Conservation (phyloP, 1,140 invertebrate species). For the Battus philenor region DNA sequence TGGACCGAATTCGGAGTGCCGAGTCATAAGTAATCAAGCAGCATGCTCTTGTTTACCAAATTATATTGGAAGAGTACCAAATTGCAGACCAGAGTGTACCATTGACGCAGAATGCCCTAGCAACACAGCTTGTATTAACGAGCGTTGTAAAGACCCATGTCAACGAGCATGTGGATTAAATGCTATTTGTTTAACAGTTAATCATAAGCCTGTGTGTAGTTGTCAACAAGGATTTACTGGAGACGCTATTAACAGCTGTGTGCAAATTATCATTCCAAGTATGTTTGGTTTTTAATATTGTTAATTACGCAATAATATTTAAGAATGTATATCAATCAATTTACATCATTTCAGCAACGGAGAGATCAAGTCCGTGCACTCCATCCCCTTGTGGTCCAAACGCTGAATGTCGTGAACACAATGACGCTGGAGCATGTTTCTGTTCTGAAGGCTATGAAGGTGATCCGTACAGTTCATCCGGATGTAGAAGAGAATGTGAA, state of each 20-base stretch:
- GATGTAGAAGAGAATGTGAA: slow-evolving; percentile 87
- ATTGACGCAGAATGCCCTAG: slow-evolving; percentile 81
- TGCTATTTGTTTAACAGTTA: slow-evolving; percentile 80
- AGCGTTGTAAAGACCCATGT: slow-evolving; percentile 84
- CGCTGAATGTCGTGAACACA: slow-evolving; percentile 81
- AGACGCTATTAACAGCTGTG: slow-evolving; percentile 70
- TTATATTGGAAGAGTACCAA: slow-evolving; percentile 85
- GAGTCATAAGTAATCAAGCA: slow-evolving; percentile 84
- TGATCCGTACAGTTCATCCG: slow-evolving; percentile 80
- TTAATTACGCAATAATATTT: too few species aligned
- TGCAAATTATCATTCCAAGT: slow-evolving; percentile 53
- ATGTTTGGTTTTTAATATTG: slow-evolving; percentile 24
- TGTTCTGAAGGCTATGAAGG: slow-evolving; percentile 83
- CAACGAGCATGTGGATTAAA: slow-evolving; percentile 82
- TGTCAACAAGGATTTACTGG: slow-evolving; percentile 75
- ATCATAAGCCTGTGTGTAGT: slow-evolving; percentile 78
- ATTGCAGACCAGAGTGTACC: slow-evolving; percentile 86
- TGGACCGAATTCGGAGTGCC: slow-evolving; percentile 87
- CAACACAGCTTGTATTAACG: slow-evolving; percentile 81
- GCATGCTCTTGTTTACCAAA: slow-evolving; percentile 86
- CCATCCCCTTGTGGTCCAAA: slow-evolving; percentile 84
- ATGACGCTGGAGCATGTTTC: slow-evolving; percentile 80
- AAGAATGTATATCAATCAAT: slow-evolving; percentile 8
- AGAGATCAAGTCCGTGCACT: slow-evolving; percentile 78
- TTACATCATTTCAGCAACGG: slow-evolving; percentile 49